Percentiles rank a stretch among this genome's conserved stretches.
Conservation (phyloP, 1,140 invertebrate genomes). For the Lucilia cuprina region DNA sequence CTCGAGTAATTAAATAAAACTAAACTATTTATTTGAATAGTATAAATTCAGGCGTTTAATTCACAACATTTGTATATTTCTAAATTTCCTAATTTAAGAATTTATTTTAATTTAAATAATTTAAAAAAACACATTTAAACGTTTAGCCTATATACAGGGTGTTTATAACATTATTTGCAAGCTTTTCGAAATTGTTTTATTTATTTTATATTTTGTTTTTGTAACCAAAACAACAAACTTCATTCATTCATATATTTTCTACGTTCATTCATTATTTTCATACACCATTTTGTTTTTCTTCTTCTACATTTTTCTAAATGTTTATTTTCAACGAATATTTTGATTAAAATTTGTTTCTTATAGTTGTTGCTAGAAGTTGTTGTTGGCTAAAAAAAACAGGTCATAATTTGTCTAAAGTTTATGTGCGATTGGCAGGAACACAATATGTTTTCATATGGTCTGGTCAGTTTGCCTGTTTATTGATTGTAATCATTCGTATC, state of each 20-base stretch:
- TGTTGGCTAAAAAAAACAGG: background rate
- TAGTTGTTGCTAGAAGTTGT: no score
- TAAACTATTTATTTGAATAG: background rate
- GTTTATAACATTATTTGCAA: background rate
- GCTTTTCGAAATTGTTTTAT: no score
- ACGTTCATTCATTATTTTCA: background rate
- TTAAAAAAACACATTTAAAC: no score
- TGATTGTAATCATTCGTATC: background rate
- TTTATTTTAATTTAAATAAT: no score
- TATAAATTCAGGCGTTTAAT: background rate
- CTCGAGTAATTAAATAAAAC: background rate
- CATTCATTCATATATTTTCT: background rate
- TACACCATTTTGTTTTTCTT: background rate
- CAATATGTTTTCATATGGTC: constrained; percentile 30
- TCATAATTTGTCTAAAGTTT: background rate
- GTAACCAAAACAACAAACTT: background rate
- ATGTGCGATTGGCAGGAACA: background rate
- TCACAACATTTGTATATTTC: background rate
- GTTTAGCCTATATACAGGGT: no score
- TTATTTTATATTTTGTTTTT: background rate
- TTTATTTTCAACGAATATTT: background rate
- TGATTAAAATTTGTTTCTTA: background rate
- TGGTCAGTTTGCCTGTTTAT: background rate
- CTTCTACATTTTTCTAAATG: background rate
- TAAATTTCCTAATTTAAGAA: background rate